A percentile compares a stretch with the other conserved stretches of the same genome.
phyloP scores from a whole-genome alignment of 2,888 invertebrate genomes.

The Baccha elongata region DNA sequence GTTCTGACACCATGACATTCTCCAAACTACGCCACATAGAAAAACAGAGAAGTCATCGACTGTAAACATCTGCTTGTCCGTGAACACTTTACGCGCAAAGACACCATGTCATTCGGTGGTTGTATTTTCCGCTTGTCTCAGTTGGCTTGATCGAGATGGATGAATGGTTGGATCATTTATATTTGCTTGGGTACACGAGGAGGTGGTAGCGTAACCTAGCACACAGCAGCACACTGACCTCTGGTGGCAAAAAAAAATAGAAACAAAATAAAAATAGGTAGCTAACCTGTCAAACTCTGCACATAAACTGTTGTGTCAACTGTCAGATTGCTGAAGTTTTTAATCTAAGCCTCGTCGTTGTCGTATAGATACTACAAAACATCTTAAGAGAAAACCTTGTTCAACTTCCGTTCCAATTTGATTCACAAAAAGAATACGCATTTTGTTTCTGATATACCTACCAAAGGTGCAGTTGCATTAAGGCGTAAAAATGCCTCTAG shows the following conservation, averaged over 20 bases:
- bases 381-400: conserved; percentile 59
- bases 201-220: neutral
- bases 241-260: conserved; percentile 12
- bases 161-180: conserved; percentile 59
- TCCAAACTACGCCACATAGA: conserved; percentile 37
- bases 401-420: conserved; percentile 64
- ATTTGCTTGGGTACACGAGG: conserved; percentile 24
- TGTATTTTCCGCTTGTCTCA: conserved; percentile 43
- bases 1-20: conserved; percentile 59
- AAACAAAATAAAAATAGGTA: conserved; percentile 7
- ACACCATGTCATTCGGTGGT: conserved; percentile 63
- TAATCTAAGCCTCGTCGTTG: conserved; percentile 50
- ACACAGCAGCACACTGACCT: conserved; percentile 52
- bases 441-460: conserved; percentile 10
- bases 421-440: conserved; percentile 26
- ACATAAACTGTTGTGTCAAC: conserved; percentile 44
- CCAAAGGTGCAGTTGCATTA: conserved; percentile 70
- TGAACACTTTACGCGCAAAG: conserved; percentile 53
- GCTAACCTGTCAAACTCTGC: conserved; percentile 45
- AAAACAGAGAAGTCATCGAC: conserved; percentile 60
- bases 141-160: conserved; percentile 57
- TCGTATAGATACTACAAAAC: conserved; percentile 10
- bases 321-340: conserved; percentile 56
- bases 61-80: conserved; percentile 69
- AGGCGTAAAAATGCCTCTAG: conserved; percentile 57